Conservation (phyloP, 2,113 vertebrate species). For the Poecilia latipinna region DNA sequence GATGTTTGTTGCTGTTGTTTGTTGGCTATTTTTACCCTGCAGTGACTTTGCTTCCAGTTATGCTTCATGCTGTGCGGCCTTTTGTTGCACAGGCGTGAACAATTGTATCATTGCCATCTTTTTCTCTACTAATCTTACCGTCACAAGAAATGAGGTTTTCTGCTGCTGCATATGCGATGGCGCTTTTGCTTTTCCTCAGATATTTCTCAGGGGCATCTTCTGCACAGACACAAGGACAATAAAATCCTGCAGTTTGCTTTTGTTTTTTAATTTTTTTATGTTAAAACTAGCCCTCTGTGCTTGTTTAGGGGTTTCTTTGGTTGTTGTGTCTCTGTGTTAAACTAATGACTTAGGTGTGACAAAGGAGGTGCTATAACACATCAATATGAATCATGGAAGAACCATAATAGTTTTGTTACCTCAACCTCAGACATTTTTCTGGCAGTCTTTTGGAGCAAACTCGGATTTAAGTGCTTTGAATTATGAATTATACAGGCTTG, state of each 20-base stretch:
- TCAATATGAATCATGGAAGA: conserved; percentile 5
- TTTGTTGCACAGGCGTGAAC: not conserved
- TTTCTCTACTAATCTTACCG: conserved; percentile 2
- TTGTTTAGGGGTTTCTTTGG: no score
- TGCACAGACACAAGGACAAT: conserved; percentile 12
- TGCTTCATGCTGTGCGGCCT: not conserved
- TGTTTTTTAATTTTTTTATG: conserved; percentile 7
- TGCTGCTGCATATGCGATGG: not conserved
- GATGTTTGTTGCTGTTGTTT: conserved; percentile 3
- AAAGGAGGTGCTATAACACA: not conserved
- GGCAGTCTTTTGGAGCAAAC: not conserved
- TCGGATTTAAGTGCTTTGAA: no score
- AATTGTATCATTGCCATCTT: conserved; percentile 20
- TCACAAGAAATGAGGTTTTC: not conserved
- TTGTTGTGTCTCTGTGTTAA: not conserved
- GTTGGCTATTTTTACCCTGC: not conserved
- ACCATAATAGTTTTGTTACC: not conserved
- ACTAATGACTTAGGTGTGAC: not conserved
- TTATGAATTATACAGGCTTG: no score
- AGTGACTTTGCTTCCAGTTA: conserved; percentile 19
- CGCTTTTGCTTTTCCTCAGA: conserved; percentile 6
- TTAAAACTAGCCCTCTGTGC: not conserved
- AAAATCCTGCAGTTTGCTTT: conserved; percentile 3
- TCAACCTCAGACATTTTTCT: not conserved
- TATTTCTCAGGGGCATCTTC: not conserved